Base-by-base conservation (phyloP, 1,140 invertebrate species). In the Myzus persicae region DNA sequence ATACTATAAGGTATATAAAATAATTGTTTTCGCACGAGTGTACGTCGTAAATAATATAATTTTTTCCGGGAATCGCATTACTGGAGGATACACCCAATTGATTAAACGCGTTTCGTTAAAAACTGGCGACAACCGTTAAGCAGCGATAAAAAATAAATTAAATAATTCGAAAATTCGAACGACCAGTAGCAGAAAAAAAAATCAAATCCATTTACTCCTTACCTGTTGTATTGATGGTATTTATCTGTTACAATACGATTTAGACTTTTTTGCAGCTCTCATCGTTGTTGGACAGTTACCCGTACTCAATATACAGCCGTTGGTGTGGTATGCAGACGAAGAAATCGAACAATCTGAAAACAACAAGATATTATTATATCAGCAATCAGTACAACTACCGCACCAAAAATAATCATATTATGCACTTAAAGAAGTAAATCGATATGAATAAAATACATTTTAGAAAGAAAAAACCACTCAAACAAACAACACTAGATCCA, bases 241-340 rank as follows among this genome's bases (percentile, higher is more conserved):
- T 84, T 93, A 93, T 93, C 91, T 85, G 11, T 51, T 85, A 85
- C 91, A 54, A 93, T 85, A 85, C 46, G 91, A 48, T 44, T n/a
- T 81, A 48, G 67, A 85, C 38, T 93, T 93, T 93, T 93, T 93
- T 93, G 81, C 81, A 93, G 24, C n/a, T 51, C 36, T 84, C 91
- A 81, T 93, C 81, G 26, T 93, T 93, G 81, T 82, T 84, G 76
- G 46, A 38, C 42, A 40, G 44, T 48, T 76, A 38, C 46, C 67
- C n/a, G 54, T 82, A 76, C n/a, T 48, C 42, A 46, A 76, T 38
- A 26, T 54, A 24, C n/a, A 89, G 46, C 42, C 36, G 46, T 24
- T 24, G 88, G 26, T 88, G 9, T 88, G 20, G 40, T 36, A 2
- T 24, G n/a, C 84, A 4, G 40, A 26, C 1, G 22, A 24, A 84